Evolutionary conservation across 2,113 vertebrate genomes (phyloP), one percentile per base, ranked within the genome.

Genomic region (Crotalus horridus): DNA sequence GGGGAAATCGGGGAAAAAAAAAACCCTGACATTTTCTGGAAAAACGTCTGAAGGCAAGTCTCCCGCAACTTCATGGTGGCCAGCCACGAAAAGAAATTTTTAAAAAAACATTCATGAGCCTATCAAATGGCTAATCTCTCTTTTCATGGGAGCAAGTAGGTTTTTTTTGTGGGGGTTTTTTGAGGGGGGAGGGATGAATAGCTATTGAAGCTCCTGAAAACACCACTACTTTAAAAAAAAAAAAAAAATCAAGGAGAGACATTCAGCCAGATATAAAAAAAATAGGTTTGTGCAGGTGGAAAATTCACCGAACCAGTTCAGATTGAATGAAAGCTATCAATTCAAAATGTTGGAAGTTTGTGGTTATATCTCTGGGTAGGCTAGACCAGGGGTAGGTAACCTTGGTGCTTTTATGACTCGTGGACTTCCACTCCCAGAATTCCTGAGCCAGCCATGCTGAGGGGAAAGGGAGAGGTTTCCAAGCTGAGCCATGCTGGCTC

Each of bases 1-100:
- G 33, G n/a, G 43, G 85, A 55, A 93, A 85, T 89, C 91, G 93
- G 94, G 92, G 93, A 94, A 93, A 94, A 96, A 94, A 96, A 92
- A 96, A 95, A 96, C 94, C 94, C 92, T 94, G 93, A 94, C 94
- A 93, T 53, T 53, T 39, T 69, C 69, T 33, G 3, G 6, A 10
- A 64, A 13, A 4, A 23, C 4, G 0, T 26, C 6, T 39, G 46
- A 64, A 87, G n/a, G 29, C 3, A 26, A 6, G 74, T 4, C 3
- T 13, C 69, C 23, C 2, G 43, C 24, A 58, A 23, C 29, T n/a
- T 53, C 64, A 81, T 3, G 20, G n/a, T 9, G 0, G 2, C 3
- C 48, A 51, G 59, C 43, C 46, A 33, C 8, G 3, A 12, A 90
- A 13, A 51, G 1, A 54, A 1, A 1, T 81, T 54, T 39, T 7